Evolutionary conservation across 2,888 invertebrate species (phyloP).

Genomic region (Eilema caniola): DNA sequence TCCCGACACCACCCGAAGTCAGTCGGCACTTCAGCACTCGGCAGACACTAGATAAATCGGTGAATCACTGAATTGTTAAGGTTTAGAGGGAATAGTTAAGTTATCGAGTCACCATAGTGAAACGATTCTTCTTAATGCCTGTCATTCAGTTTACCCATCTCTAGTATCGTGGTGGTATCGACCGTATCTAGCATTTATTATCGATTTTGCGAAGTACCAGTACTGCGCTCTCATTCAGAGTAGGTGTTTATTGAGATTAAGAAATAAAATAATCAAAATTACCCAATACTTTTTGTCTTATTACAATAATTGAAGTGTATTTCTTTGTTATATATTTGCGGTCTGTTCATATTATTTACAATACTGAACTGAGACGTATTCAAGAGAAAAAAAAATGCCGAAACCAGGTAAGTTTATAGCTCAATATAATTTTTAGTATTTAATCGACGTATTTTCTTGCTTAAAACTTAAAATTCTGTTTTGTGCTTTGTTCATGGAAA

Average conservation of each 20-base stretch:
- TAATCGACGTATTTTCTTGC: background rate
- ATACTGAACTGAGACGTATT: background rate
- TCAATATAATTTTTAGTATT: background rate
- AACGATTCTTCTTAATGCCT: too few relatives aligned
- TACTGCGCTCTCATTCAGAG: background rate
- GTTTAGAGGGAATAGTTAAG: too few relatives aligned
- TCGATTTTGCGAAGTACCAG: background rate
- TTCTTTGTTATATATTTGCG: background rate
- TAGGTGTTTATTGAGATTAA: background rate
- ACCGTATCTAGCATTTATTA: too few relatives aligned
- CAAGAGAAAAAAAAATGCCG: conserved; percentile 29
- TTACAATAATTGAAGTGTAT: background rate
- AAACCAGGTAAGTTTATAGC: conserved; percentile 37
- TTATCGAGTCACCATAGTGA: too few relatives aligned
- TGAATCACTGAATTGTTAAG: too few relatives aligned
- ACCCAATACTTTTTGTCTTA: background rate
- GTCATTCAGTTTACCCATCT: too few relatives aligned
- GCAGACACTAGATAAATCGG: too few relatives aligned
- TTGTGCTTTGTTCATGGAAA: background rate
- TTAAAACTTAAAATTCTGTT: background rate
- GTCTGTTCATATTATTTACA: background rate
- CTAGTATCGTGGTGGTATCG: too few relatives aligned
- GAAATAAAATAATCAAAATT: background rate
- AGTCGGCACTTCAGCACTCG: too few relatives aligned
- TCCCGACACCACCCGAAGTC: too few relatives aligned